Percentiles rank a stretch among this genome's conserved stretches.
phyloP scores from a whole-genome alignment of 1,140 invertebrate genomes.

The Panulirus ornatus region DNA sequence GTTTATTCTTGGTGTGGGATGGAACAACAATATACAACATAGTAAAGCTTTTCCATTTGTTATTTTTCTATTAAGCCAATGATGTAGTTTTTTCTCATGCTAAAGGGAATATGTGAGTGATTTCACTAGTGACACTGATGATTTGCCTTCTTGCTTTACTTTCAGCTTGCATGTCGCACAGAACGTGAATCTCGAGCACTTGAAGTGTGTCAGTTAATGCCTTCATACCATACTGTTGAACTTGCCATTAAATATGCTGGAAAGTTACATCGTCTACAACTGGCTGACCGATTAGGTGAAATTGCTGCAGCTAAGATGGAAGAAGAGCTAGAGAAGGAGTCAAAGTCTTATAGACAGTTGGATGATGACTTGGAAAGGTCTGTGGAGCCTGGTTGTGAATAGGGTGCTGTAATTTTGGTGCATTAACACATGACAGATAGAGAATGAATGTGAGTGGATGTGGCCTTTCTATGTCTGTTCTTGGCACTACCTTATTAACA shows the following conservation, averaged over 20 bases:
- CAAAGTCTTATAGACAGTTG: background rate
- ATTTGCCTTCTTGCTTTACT: no score
- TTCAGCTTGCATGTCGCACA: slow-evolving; percentile 87
- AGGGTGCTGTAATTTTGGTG: background rate
- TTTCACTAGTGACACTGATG: no score
- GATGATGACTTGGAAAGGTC: slow-evolving; percentile 49
- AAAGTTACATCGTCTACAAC: slow-evolving; percentile 85
- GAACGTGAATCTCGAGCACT: slow-evolving; percentile 91
- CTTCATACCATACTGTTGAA: slow-evolving; percentile 86
- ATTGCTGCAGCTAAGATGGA: slow-evolving; percentile 76
- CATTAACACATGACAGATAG: no score
- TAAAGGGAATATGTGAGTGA: no score
- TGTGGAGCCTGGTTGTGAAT: background rate
- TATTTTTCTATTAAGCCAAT: no score
- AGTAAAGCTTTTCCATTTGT: no score
- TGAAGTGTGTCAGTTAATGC: slow-evolving; percentile 91
- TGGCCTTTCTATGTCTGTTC: no score
- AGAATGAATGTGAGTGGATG: no score
- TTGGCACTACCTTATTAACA: no score
- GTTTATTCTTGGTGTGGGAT: no score
- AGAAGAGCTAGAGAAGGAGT: slow-evolving; percentile 75
- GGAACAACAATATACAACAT: no score
- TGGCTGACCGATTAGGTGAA: slow-evolving; percentile 81
- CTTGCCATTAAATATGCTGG: slow-evolving; percentile 92
- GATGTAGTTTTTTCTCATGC: no score